These are phyloP conservation scores for Philhelius pedissequus DNA, from an alignment of 2,888 invertebrate species.

Conservation along the genomic window DNA sequence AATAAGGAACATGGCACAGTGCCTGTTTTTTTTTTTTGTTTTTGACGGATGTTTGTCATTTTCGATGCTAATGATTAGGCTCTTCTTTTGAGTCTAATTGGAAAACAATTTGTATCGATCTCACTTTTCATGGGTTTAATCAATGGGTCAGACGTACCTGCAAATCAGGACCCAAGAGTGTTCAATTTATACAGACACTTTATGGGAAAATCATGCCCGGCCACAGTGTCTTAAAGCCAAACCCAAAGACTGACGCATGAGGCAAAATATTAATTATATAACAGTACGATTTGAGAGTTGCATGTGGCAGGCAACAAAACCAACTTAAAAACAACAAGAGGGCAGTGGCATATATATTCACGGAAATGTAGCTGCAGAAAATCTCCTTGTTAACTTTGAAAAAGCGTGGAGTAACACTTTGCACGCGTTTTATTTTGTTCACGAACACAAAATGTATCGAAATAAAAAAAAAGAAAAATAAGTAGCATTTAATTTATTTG, in stretches of 20 bases:
- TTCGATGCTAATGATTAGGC: background rate
- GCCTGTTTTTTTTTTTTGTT: no score
- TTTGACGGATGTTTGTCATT: background rate
- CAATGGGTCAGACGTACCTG: background rate
- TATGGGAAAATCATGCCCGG: background rate
- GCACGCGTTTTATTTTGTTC: conserved; percentile 46
- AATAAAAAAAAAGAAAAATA: conserved; percentile 7
- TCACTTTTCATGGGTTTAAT: conserved; percentile 28
- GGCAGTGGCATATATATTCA: background rate
- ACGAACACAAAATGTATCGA: conserved; percentile 19
- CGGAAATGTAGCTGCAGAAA: background rate
- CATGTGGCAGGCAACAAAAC: conserved; percentile 50
- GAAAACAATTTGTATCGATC: conserved; percentile 2
- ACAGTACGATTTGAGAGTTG: conserved; percentile 33
- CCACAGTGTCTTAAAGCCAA: background rate
- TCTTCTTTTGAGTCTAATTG: background rate
- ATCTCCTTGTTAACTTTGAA: conserved; percentile 45
- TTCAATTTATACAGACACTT: background rate
- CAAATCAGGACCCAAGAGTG: no score
- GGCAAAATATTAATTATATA: conserved; percentile 45
- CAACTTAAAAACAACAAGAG: background rate
- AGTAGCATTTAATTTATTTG: conserved; percentile 46
- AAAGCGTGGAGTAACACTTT: conserved; percentile 51
- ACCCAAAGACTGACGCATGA: background rate
- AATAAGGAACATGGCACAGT: background rate